Evolutionary conservation across 2,797 vertebrate species (phyloP), one percentile per base, ranked within the genome.

Genomic region (Margarornis squamiger): DNA sequence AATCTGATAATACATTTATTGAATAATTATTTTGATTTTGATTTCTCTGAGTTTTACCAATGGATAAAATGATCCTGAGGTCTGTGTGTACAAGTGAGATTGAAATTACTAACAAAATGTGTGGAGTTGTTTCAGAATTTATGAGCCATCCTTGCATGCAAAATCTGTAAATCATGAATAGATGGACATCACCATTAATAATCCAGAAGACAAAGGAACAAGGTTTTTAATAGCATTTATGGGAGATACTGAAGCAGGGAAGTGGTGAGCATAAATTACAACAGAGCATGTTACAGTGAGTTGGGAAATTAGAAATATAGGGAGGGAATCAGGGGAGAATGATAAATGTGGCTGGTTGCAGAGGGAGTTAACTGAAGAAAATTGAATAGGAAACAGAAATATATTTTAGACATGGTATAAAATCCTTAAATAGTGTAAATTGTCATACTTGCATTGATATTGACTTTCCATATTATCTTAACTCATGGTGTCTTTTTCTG

Each of bases 221-320:
- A 72, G 13, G 18, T 65, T 41, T 7, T 75, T 91, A 86, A 32
- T 29, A 78, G 16, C 1, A 7, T 59, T 79, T 62, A 27, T 30
- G 26, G 18, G n/a, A 87, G 29, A 85, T 59, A 41, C 16, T 73
- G 77, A 93, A 70, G 22, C 10, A 65, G 20, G 46, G 38, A 86
- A 70, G 15, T 46, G 34, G 30, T 54, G 22, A 58, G 21, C 46
- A 48, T 23, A 32, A 84, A 49, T 92, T 84, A 86, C 3, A 12
- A 57, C 15, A 61, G 26, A 57, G 4, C 10, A 61, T 22, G 16
- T 71, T 90, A 81, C 23, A 70, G 6, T 72, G 70, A 71, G 17
- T 65, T 83, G 45, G 78, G 79, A 90, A 83, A 95, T 92, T 80
- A 84, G 62, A 81, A 92, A 74, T 86, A 75, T 5, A 90, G 54